Evolutionary conservation across 2,113 vertebrate species (phyloP).

Genomic region (Sterna hirundo): DNA sequence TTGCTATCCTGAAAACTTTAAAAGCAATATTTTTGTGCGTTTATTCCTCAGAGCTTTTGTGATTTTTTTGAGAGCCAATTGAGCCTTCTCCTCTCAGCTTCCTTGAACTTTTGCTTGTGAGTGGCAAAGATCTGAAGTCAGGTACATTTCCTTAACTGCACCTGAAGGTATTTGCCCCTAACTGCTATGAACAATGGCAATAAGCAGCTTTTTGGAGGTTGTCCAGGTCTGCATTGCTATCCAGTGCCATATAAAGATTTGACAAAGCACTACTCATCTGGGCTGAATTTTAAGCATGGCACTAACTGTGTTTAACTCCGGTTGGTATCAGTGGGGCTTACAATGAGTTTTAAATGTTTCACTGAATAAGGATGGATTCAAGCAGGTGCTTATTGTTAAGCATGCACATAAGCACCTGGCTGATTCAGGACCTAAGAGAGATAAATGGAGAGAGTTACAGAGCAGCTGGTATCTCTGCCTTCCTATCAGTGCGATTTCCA

Average conservation of each 20-base stretch:
- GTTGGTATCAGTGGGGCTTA: not conserved
- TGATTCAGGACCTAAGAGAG: not conserved
- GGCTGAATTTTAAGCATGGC: constrained; percentile 6
- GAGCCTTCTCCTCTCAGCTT: not conserved
- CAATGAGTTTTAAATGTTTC: constrained; percentile 17
- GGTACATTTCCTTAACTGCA: not conserved
- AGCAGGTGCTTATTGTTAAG: constrained; percentile 1
- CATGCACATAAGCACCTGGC: not conserved
- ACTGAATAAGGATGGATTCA: constrained; percentile 14
- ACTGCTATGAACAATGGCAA: not conserved
- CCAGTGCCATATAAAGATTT: not conserved
- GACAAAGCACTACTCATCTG: not conserved
- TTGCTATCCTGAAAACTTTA: not conserved
- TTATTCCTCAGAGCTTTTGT: not conserved
- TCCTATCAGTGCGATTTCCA: not conserved
- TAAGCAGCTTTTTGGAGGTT: not conserved
- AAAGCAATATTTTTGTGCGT: not conserved
- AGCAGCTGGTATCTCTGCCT: constrained; percentile 33
- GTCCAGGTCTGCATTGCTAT: not conserved
- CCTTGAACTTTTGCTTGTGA: not conserved
- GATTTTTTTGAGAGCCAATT: not conserved
- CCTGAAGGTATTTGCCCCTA: not conserved
- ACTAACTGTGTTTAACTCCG: not conserved
- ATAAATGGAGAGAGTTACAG: not conserved
- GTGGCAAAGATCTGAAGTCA: not conserved